Conservation (phyloP, 2,113 vertebrate genomes). For the Pterocles gutturalis region DNA sequence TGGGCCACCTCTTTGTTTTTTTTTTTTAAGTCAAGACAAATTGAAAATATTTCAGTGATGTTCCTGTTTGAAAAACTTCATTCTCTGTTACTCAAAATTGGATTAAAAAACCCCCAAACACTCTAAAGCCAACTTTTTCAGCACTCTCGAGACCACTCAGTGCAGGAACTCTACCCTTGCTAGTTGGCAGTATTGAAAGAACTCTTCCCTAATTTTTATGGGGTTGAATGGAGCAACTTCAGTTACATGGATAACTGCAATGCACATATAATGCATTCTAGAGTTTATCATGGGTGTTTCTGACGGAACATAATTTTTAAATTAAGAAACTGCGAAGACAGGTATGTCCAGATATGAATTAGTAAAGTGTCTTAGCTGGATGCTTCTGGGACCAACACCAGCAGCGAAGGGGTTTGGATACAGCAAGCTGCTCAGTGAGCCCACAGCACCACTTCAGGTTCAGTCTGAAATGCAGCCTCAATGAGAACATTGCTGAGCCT, state of each 20-base stretch:
- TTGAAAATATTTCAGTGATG: not conserved
- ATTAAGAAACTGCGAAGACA: not conserved
- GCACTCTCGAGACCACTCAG: not conserved
- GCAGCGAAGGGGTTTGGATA: not conserved
- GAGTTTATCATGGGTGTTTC: not conserved
- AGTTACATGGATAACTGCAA: not conserved
- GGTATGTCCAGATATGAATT: not conserved
- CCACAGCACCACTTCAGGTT: not conserved
- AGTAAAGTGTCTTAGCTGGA: not conserved
- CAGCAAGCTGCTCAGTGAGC: not conserved
- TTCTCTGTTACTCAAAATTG: not conserved
- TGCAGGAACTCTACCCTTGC: not conserved
- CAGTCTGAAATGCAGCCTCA: not conserved
- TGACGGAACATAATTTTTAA: not conserved
- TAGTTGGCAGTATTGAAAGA: not conserved
- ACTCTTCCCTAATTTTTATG: not conserved
- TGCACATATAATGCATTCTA: not conserved
- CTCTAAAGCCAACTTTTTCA: not conserved
- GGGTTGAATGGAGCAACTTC: not conserved
- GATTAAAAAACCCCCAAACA: accelerated
- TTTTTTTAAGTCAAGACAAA: not conserved
- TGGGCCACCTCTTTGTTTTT: not conserved
- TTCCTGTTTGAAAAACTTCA: not conserved
- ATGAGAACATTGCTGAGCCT: not conserved
- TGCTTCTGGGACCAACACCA: not conserved